Percentiles rank a stretch among this genome's conserved stretches.
Evolutionary conservation across 2,113 vertebrate species (phyloP).

Genomic region (Chiloscyllium plagiosum): DNA sequence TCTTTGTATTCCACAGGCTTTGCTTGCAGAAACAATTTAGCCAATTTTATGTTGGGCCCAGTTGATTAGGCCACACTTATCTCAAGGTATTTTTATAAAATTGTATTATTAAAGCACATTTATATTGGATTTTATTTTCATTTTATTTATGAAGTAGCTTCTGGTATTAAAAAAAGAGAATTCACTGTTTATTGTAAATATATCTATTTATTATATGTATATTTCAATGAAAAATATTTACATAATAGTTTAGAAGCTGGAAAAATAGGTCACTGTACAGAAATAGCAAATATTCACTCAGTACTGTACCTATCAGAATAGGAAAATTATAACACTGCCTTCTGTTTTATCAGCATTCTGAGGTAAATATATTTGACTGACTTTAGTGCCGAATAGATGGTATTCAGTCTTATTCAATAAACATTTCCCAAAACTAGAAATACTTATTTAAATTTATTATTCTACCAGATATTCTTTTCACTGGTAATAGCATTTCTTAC

Average conservation of each 20-base stretch:
- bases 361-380: neutral
- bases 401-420: neutral
- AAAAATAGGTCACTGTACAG: neutral
- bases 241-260: neutral
- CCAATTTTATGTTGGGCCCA: no score
- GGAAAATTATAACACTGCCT: neutral
- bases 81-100: neutral
- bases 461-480: neutral
- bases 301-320: neutral
- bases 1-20: no score
- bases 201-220: neutral
- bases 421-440: neutral
- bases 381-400: neutral
- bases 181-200: neutral
- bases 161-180: neutral
- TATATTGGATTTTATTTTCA: neutral
- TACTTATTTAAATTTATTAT: neutral
- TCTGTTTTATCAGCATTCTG: neutral
- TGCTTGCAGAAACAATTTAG: no score
- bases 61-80: no score
- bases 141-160: neutral
- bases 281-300: neutral
- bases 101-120: neutral
- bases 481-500: neutral
- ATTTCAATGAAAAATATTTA: neutral